phyloP scores from a whole-genome alignment of 2,888 invertebrate genomes.

The Eupithecia insigniata region DNA sequence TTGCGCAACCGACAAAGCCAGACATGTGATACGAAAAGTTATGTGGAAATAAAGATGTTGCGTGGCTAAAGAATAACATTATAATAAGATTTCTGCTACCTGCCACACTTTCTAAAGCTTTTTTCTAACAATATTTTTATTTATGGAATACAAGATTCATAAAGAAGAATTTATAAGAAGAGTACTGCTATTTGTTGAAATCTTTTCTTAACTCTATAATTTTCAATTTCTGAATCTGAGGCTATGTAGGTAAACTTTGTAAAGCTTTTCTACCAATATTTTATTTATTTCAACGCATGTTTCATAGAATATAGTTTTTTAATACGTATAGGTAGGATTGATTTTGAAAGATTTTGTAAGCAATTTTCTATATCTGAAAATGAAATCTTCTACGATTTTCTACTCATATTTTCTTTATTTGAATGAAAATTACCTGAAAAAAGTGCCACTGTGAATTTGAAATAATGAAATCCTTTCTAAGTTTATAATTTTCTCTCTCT shows the following conservation, averaged over 20 bases:
- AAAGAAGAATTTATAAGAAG: not conserved
- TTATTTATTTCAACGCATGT: no score
- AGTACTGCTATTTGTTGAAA: not conserved
- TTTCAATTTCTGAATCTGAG: not conserved
- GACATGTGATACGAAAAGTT: constrained; percentile 17
- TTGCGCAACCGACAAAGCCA: constrained; percentile 7
- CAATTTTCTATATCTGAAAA: no score
- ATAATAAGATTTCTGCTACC: constrained; percentile 13
- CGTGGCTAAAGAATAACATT: constrained; percentile 21
- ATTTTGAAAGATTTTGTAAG: no score
- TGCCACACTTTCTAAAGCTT: not conserved
- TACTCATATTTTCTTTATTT: not conserved
- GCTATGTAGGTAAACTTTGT: not conserved
- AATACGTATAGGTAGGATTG: no score
- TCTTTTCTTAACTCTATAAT: not conserved
- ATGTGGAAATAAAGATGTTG: constrained; percentile 8
- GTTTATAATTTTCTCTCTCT: not conserved
- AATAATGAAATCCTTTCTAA: not conserved
- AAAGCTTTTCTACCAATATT: no score
- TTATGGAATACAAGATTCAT: not conserved
- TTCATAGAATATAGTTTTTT: no score
- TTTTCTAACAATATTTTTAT: not conserved
- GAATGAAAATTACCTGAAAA: not conserved
- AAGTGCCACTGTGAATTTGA: not conserved
- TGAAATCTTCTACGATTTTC: not conserved